Evolutionary conservation across 2,888 invertebrate species (phyloP).

Genomic region (Thymelicus acteon): DNA sequence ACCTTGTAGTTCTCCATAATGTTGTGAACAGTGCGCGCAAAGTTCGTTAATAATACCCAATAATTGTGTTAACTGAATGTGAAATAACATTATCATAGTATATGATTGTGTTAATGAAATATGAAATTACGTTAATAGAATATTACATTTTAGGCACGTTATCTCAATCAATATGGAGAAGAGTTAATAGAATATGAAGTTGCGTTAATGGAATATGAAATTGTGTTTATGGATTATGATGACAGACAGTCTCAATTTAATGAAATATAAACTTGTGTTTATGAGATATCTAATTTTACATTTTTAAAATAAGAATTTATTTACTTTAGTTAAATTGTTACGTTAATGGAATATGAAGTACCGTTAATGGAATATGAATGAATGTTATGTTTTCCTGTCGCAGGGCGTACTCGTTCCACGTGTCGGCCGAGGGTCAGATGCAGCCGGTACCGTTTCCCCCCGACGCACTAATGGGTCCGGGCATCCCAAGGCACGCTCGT

Average conservation of each 20-base stretch:
- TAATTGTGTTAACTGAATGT: too few relatives aligned
- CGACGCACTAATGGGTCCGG: conserved; percentile 96
- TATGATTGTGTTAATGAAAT: not conserved
- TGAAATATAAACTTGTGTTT: not conserved
- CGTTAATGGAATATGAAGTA: not conserved
- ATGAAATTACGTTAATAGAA: not conserved
- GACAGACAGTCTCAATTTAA: too few relatives aligned
- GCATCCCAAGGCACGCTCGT: conserved; percentile 96
- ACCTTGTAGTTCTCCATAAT: too few relatives aligned
- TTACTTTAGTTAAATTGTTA: too few relatives aligned
- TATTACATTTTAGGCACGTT: not conserved
- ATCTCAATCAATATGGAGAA: not conserved
- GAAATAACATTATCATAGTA: too few relatives aligned
- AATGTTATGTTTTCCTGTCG: not conserved
- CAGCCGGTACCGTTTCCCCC: conserved; percentile 97
- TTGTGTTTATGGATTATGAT: not conserved
- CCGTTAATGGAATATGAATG: not conserved
- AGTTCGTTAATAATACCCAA: too few relatives aligned
- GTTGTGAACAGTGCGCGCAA: too few relatives aligned
- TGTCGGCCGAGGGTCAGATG: conserved; percentile 94
- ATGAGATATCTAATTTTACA: too few relatives aligned
- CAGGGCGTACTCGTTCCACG: conserved; percentile 97
- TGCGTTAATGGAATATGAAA: not conserved
- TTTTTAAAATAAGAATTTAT: too few relatives aligned
- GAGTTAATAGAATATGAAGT: not conserved